phyloP scores from a whole-genome alignment of 2,797 vertebrate genomes.

The Schizothorax lantsangensis region DNA sequence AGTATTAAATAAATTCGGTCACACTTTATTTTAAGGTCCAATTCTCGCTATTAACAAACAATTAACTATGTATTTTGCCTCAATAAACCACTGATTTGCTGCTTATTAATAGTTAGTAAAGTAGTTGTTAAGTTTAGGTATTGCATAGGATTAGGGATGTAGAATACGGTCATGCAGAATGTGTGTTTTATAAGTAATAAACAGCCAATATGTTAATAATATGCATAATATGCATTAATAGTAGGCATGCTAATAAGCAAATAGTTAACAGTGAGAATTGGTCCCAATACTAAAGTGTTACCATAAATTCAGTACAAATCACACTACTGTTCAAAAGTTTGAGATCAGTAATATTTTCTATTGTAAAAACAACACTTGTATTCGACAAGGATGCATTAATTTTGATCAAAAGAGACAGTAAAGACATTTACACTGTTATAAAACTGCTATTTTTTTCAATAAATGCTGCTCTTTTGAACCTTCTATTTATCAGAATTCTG shows the following conservation, averaged over 20 bases:
- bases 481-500: neutral
- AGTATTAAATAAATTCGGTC: neutral
- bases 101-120: neutral
- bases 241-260: neutral
- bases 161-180: too few species aligned
- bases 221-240: too few species aligned
- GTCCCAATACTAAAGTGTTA: neutral
- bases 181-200: neutral
- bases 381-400: neutral
- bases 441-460: fast-evolving
- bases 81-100: neutral
- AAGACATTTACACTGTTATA: neutral
- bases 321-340: neutral
- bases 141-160: too few species aligned
- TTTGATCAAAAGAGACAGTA: neutral
- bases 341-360: neutral
- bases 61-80: neutral
- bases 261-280: neutral
- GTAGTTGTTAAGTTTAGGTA: neutral
- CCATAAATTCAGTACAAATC: neutral
- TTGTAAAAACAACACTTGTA: neutral
- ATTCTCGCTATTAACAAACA: neutral
- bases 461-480: neutral
- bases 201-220: too few species aligned
- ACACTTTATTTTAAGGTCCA: too few species aligned